Evolutionary conservation across 2,888 invertebrate genomes (phyloP), one percentile per base, ranked within the genome.

Genomic region (Buathra laborator): DNA sequence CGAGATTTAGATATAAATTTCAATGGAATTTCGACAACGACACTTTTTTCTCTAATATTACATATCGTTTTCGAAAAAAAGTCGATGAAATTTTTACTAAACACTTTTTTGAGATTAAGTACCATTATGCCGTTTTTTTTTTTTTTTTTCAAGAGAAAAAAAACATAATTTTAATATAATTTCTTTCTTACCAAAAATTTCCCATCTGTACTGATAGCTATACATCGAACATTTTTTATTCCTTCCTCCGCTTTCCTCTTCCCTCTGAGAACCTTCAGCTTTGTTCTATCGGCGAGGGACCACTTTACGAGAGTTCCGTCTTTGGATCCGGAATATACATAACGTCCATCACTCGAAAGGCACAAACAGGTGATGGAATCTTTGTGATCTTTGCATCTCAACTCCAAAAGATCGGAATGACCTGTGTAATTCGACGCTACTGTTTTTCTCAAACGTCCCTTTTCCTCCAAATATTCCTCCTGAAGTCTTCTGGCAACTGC

Each of bases 251-350:
- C 81, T 71, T 87, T 93, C 88, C 86, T 89, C 89, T 90, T 93
- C 81, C 89, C 92, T 90, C 89, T 91, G 6, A 95, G 90, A 29
- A 90, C 88, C 79, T 92, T 93, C 6, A 96, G 90, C 94, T 97
- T 96, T 88, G 95, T 95, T 88, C 95, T 95, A n/a, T 95, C 95
- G 86, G 94, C 94, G 67, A 97, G 91, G 37, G 95, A 95, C 97
- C 95, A 99, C 95, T 99, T 99, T 16, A 98, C 96, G 76, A 99
- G 95, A 68, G 96, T 95, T 67, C 98, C 97, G 93, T 98, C 98
- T 95, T 99, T 99, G 80, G 98, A 98, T 0, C 97, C 98, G 37
- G 97, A 96, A 94, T 96, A 99, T 0, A 97, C 94, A 89, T 94
- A 96, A 89, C 95, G 95, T 67, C 96, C 96, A 94, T 98, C 97